Evolutionary conservation across 23 tunicate species (phyloP).

Genomic region (Trididemnum clinides): DNA sequence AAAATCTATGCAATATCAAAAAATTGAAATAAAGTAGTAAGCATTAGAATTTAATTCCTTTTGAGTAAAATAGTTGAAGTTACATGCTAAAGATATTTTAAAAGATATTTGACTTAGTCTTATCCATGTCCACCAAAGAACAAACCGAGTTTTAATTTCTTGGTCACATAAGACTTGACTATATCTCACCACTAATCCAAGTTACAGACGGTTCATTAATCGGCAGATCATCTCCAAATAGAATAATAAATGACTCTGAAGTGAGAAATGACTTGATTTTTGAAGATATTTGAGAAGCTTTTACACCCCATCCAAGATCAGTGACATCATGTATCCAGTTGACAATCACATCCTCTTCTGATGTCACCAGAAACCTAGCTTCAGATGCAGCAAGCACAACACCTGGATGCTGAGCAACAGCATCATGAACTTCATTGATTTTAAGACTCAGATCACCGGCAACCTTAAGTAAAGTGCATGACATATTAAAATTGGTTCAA

Average conservation of each 20-base stretch:
- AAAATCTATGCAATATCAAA: no score
- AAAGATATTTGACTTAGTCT: no score
- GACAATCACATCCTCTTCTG: constrained; percentile 39
- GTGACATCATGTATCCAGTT: constrained; percentile 72
- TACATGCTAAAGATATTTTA: no score
- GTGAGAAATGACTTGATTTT: constrained; percentile 41
- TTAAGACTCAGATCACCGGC: constrained; percentile 27
- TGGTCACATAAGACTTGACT: no score
- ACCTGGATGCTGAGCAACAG: constrained; percentile 25
- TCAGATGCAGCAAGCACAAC: constrained; percentile 22
- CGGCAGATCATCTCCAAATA: constrained; percentile 31
- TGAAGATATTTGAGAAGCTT: constrained; percentile 13
- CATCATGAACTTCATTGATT: constrained; percentile 27
- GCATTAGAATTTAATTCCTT: no score
- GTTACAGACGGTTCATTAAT: constrained; percentile 38
- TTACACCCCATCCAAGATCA: constrained; percentile 58
- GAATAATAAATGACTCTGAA: neutral
- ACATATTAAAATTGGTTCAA: no score
- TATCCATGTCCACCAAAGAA: no score
- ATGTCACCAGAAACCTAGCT: constrained; percentile 2
- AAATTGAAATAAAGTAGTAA: no score
- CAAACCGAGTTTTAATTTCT: no score
- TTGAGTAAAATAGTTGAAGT: no score
- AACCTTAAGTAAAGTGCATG: constrained; percentile 13
- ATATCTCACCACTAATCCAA: constrained; percentile 56